These are phyloP conservation scores for Karalla daura DNA, from an alignment of 2,797 vertebrate species.

Conservation along the genomic window DNA sequence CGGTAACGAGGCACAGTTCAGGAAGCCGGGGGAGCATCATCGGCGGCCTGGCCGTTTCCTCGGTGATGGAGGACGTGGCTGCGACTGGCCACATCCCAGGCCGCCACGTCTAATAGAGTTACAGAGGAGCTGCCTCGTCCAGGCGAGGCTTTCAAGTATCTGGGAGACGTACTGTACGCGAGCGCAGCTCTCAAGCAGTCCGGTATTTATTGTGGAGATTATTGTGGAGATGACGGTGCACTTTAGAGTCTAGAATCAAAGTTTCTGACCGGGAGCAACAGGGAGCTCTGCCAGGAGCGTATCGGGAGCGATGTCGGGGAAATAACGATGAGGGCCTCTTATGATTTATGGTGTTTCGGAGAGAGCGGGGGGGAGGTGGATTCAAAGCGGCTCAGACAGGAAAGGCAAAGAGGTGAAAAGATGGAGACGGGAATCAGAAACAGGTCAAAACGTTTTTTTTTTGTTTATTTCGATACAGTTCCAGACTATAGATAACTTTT, in stretches of 20 bases:
- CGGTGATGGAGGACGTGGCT: conserved; percentile 2
- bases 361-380: neutral
- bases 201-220: too few species aligned
- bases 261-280: neutral
- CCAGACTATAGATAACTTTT: too few species aligned
- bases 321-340: neutral
- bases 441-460: neutral
- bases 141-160: neutral
- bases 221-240: neutral
- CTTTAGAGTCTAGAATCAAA: neutral
- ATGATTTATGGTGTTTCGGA: conserved; percentile 5
- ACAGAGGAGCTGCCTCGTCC: neutral
- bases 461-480: neutral
- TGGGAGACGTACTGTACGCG: neutral
- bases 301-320: neutral
- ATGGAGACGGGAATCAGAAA: neutral
- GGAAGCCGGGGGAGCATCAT: conserved; percentile 7
- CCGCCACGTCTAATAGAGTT: conserved; percentile 1
- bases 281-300: neutral
- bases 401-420: neutral
- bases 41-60: neutral
- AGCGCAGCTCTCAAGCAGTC: too few species aligned
- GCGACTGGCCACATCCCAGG: neutral
- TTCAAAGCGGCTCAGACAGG: neutral
- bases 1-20: too few species aligned